Evolutionary conservation across 2,888 invertebrate species (phyloP).

Genomic region (Cheiracanthium punctorium): DNA sequence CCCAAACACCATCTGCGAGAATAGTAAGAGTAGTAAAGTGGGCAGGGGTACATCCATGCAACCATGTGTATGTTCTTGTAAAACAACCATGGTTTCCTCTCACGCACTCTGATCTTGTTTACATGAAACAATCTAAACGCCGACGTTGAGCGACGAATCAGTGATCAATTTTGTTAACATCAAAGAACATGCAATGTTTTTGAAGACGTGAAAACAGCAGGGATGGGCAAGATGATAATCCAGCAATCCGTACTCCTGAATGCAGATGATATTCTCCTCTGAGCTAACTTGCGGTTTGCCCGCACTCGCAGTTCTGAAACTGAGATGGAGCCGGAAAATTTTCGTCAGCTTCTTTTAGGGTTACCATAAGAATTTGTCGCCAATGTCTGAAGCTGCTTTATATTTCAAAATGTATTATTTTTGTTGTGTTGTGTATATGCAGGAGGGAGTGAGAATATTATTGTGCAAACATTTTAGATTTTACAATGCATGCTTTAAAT

Average conservation of each 20-base stretch:
- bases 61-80: neutral
- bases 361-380: neutral
- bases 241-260: neutral
- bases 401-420: too few species aligned
- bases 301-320: slow-evolving; percentile 5
- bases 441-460: too few species aligned
- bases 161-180: neutral
- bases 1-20: neutral
- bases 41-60: neutral
- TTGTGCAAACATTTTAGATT: too few species aligned
- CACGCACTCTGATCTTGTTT: neutral
- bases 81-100: neutral
- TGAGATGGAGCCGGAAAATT: neutral
- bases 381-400: neutral
- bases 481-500: too few species aligned
- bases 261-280: neutral
- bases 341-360: slow-evolving; percentile 11
- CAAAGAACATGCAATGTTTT: too few species aligned
- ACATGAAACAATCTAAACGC: neutral
- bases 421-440: too few species aligned
- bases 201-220: too few species aligned
- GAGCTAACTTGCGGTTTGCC: neutral
- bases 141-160: neutral
- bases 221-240: too few species aligned
- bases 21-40: neutral